A percentile compares a stretch with the other conserved stretches of the same genome.
These are phyloP conservation scores for Epistrophe eligans DNA, from an alignment of 2,888 invertebrate genomes.

Conservation along the genomic window DNA sequence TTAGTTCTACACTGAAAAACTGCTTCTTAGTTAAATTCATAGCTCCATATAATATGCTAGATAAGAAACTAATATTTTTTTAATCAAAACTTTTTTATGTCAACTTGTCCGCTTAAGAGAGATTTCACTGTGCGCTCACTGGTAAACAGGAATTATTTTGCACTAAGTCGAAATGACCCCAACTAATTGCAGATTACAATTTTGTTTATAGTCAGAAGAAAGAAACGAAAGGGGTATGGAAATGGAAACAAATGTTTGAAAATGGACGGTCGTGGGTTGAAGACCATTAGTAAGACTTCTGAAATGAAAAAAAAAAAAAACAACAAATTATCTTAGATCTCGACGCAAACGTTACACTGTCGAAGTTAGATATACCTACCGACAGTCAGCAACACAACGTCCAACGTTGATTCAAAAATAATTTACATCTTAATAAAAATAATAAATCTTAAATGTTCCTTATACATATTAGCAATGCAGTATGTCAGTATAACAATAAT, in stretches of 20 bases:
- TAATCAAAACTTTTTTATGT: no score
- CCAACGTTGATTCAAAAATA: slow-evolving; percentile 5
- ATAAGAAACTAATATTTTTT: no score
- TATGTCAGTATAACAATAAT: not conserved
- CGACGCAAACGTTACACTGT: not conserved
- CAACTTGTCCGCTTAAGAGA: not conserved
- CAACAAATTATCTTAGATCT: slow-evolving; percentile 6
- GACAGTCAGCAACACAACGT: not conserved
- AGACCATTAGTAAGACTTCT: slow-evolving; percentile 4
- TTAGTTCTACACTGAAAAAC: no score
- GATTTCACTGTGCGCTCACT: not conserved
- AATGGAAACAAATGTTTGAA: slow-evolving; percentile 4
- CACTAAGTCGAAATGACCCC: slow-evolving; percentile 56
- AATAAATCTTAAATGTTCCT: slow-evolving; percentile 16
- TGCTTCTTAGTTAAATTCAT: no score
- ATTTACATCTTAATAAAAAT: slow-evolving; percentile 20
- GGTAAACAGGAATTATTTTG: slow-evolving; percentile 38
- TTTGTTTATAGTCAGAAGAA: slow-evolving; percentile 23
- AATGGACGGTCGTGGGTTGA: slow-evolving; percentile 33
- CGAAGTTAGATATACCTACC: not conserved
- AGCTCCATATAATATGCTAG: no score
- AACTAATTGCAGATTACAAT: slow-evolving; percentile 58
- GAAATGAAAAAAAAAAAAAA: not conserved
- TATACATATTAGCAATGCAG: not conserved
- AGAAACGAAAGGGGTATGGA: not conserved